Evolutionary conservation across 2,888 invertebrate genomes (phyloP).

Genomic region (Cataglyphis livida): DNA sequence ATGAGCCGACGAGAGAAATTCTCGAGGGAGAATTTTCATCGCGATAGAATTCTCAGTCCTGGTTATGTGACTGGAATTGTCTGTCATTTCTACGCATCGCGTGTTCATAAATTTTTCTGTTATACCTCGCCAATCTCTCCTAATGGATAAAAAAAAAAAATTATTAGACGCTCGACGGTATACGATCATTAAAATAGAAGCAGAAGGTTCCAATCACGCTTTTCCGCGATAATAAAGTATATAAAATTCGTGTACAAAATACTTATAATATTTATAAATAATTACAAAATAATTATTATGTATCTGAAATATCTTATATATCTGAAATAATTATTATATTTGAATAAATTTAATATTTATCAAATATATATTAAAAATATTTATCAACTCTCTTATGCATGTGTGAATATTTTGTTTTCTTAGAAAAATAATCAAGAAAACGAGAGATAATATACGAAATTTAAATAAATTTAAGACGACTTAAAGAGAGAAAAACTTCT

Average conservation of each 20-base stretch:
- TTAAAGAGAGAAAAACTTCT: not conserved
- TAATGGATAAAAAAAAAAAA: not conserved
- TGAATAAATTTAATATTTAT: not conserved
- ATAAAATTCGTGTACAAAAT: not conserved
- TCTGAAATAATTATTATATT: not conserved
- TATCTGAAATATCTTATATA: too few species aligned
- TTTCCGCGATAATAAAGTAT: not conserved
- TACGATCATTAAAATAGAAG: not conserved
- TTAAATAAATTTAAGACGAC: not conserved
- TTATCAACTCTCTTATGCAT: not conserved
- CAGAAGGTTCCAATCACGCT: not conserved
- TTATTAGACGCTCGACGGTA: not conserved
- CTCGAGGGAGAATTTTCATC: slow-evolving; percentile 22
- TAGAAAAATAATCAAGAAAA: not conserved
- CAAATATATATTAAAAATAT: not conserved
- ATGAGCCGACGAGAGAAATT: slow-evolving; percentile 27
- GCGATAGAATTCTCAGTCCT: slow-evolving; percentile 14
- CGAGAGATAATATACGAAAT: not conserved
- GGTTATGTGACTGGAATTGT: slow-evolving; percentile 26
- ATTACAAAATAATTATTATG: too few species aligned
- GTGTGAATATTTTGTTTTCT: not conserved
- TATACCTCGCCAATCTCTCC: not conserved
- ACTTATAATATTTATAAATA: too few species aligned
- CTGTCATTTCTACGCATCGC: not conserved
- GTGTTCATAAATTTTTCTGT: not conserved